These are phyloP conservation scores for Lasioglossum vierecki DNA, from an alignment of 2,888 invertebrate species.

Conservation along the genomic window DNA sequence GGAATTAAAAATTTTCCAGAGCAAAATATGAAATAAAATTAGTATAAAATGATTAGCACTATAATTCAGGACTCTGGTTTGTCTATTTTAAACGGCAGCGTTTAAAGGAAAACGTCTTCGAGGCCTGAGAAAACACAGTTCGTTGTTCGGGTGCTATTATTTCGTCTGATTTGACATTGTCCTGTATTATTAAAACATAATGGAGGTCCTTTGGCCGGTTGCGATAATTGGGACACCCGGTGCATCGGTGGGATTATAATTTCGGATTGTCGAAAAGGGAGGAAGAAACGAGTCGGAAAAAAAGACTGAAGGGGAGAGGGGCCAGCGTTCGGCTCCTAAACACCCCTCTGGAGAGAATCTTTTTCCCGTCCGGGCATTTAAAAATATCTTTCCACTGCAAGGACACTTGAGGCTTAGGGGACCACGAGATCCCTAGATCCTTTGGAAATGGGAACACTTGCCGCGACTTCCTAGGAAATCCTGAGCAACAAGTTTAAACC, in stretches of 20 bases:
- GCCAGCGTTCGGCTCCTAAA: conserved; percentile 11
- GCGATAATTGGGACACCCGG: conserved; percentile 6
- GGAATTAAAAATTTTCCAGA: background rate
- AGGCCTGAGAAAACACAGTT: background rate
- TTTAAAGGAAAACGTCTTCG: background rate
- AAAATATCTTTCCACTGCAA: conserved; percentile 35
- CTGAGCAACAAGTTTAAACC: conserved; percentile 40
- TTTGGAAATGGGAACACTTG: conserved; percentile 55
- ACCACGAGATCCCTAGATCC: conserved; percentile 21
- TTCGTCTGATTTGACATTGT: background rate
- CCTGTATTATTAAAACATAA: background rate
- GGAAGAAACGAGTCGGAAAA: conserved; percentile 4
- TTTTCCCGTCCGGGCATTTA: conserved; percentile 27
- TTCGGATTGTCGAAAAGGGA: conserved; percentile 24
- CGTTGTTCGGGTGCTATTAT: background rate
- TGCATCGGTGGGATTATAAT: conserved; percentile 23
- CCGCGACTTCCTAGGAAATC: conserved; percentile 35
- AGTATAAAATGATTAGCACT: background rate
- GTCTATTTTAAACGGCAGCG: background rate
- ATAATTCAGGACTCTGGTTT: background rate
- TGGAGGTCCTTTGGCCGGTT: background rate
- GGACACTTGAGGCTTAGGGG: conserved; percentile 33
- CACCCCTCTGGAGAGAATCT: conserved; percentile 30
- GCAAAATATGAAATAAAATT: background rate
- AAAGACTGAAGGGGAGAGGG: background rate